Evolutionary conservation across 2,888 invertebrate species (phyloP).

Genomic region (Magallana nippona): DNA sequence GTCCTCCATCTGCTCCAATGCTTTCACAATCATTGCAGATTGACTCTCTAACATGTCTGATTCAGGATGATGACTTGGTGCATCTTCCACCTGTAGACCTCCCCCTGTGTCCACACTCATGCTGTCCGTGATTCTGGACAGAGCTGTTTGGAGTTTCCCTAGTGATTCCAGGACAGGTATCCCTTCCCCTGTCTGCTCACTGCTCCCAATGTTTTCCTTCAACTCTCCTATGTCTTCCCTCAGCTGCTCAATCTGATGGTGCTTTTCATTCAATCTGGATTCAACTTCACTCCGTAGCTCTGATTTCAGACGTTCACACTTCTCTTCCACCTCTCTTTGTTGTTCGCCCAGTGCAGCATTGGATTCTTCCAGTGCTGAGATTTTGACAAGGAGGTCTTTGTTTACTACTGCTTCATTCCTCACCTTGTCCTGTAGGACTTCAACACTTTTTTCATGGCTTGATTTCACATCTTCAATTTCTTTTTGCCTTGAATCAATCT

Average conservation of each 20-base stretch:
- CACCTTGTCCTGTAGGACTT: not conserved
- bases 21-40: not conserved
- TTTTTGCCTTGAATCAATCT: not conserved
- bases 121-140: not conserved
- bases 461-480: not conserved
- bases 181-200: not conserved
- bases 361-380: not conserved
- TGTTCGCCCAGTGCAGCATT: not conserved
- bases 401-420: not conserved
- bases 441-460: not conserved
- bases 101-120: not conserved
- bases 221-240: slow-evolving; percentile 32
- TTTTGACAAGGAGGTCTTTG: not conserved
- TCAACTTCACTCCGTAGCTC: slow-evolving; percentile 38
- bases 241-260: slow-evolving; percentile 20
- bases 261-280: slow-evolving; percentile 28
- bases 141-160: slow-evolving; percentile 17
- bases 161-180: not conserved
- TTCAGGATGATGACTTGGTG: not conserved
- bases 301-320: slow-evolving; percentile 5
- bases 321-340: not conserved
- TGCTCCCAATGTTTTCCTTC: not conserved
- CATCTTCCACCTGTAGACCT: no score
- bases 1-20: not conserved
- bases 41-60: not conserved